phyloP scores from a whole-genome alignment of 2,888 invertebrate species.

The Ochropleura plecta region DNA sequence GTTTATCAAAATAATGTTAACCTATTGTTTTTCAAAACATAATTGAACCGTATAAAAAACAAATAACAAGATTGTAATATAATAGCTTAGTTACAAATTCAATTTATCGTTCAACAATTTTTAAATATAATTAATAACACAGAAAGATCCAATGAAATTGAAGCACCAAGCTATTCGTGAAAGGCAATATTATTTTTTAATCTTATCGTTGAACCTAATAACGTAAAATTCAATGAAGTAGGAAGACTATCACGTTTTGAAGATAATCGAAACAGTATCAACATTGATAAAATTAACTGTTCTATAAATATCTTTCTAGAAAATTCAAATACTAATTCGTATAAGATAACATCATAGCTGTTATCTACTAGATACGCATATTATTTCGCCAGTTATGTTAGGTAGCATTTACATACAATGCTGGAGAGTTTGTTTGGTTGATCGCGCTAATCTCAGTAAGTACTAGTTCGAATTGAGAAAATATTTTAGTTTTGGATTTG shows the following conservation, averaged over 20 bases:
- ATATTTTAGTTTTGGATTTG: too few species aligned
- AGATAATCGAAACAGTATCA: constrained; percentile 33
- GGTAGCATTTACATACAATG: too few species aligned
- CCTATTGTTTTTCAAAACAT: neutral
- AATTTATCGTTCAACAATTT: constrained; percentile 28
- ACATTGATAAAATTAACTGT: neutral
- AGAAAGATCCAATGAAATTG: constrained; percentile 33
- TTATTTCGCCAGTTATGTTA: too few species aligned
- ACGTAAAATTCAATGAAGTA: constrained; percentile 9
- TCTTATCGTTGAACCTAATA: constrained; percentile 39
- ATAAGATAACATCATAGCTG: neutral
- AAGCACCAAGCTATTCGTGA: constrained; percentile 27
- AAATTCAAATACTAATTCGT: neutral
- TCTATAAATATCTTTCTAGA: neutral
- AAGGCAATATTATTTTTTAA: constrained; percentile 59
- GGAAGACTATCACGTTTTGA: constrained; percentile 36
- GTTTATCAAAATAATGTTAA: neutral
- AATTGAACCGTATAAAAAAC: neutral
- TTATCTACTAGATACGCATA: neutral
- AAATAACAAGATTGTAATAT: constrained; percentile 18
- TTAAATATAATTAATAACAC: constrained; percentile 40
- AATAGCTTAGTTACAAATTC: constrained; percentile 29
- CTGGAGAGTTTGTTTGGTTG: too few species aligned
- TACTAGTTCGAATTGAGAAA: too few species aligned
- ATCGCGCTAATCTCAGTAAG: too few species aligned